phyloP scores from a whole-genome alignment of 2,113 vertebrate genomes.

The Hoplias malabaricus region DNA sequence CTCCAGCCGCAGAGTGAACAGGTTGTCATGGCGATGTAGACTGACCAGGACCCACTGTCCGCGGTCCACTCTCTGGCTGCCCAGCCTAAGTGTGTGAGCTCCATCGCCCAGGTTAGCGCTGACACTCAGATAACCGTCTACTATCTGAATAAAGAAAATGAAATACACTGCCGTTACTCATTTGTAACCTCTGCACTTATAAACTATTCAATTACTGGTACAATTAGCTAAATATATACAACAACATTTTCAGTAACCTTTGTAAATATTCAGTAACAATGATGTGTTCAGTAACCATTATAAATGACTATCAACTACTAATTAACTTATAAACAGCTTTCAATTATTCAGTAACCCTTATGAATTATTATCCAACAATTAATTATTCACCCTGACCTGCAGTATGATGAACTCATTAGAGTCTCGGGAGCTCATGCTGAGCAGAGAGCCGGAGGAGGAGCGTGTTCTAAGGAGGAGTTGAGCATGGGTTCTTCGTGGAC shows the following conservation, averaged over 20 bases:
- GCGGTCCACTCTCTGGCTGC: slow-evolving; percentile 72
- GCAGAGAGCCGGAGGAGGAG: slow-evolving; percentile 70
- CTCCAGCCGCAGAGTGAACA: slow-evolving; percentile 80
- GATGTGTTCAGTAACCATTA: no score
- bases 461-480: slow-evolving; percentile 83
- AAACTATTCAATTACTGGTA: no score
- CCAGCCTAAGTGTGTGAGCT: slow-evolving; percentile 68
- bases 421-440: slow-evolving; percentile 74
- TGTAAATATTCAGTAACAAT: no score
- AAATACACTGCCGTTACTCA: no score
- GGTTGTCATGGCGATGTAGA: slow-evolving; percentile 79
- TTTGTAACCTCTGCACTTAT: no score
- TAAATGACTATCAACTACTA: no score
- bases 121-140: slow-evolving; percentile 75
- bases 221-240: no score
- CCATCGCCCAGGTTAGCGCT: slow-evolving; percentile 76
- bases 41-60: slow-evolving; percentile 83
- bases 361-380: no score
- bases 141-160: slow-evolving; percentile 66
- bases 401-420: slow-evolving; percentile 69
- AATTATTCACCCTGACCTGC: slow-evolving; percentile 75
- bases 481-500: slow-evolving; percentile 66
- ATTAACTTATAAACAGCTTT: no score
- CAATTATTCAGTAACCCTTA: no score
- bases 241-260: no score